Evolutionary conservation across 2,113 vertebrate genomes (phyloP), one percentile per base, ranked within the genome.

Genomic region (Tenebrosternarchus preto): DNA sequence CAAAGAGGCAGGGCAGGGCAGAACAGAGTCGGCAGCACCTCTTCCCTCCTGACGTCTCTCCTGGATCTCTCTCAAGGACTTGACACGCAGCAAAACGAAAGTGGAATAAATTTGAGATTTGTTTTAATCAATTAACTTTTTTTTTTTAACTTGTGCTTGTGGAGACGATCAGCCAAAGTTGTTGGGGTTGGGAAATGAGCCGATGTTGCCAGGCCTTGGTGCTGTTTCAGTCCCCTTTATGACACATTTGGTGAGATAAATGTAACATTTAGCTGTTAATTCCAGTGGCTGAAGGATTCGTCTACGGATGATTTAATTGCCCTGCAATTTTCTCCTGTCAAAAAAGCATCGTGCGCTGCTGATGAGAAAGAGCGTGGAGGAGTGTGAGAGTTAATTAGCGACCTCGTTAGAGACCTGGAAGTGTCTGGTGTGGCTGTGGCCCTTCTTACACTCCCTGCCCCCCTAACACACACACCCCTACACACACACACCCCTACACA

Each of bases 271-370:
- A 91, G 90, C 91, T 85, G 90, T 88, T 92, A 89, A 91, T 89
- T 92, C 85, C 92, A 89, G 89, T 88, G 91, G 91, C 91, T 90
- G 87, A 89, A 93, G 92, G 91, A 90, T 88, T 91, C 88, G 85
- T 88, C 92, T 92, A 89, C 90, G 91, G 88, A 92, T 93, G 90
- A 93, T 93, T 94, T 93, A 93, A 94, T 93, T 93, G 92, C 88
- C 88, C 90, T 31, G 87, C 92, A 93, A 93, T 93, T 93, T 93
- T 92, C 91, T 89, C 86, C 92, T 92, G 92, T 93, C 91, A 92
- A 91, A 93, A 91, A 92, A 92, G 89, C 90, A 92, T 92, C 86
- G 89, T 89, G 88, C 89, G 87, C 88, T 90, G 90, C 87, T 76
- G 89, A 92, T 90, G 90, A 90, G 89, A 90, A 85, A 84, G 84